phyloP scores from a whole-genome alignment of 2,113 vertebrate genomes.

The Prochilodus magdalenae region DNA sequence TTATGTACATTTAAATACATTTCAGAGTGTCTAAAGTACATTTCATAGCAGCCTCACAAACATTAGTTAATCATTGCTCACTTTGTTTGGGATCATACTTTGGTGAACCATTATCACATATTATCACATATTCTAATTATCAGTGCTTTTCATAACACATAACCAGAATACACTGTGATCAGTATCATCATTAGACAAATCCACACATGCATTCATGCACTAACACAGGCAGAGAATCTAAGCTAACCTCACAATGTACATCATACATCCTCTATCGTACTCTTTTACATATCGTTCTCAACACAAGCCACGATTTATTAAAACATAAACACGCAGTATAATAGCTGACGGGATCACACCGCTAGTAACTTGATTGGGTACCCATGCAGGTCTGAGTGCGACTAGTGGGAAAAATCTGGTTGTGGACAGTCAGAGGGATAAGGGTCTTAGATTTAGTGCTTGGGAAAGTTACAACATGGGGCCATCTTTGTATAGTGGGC shows the following conservation, averaged over 20 bases:
- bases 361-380: neutral
- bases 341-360: neutral
- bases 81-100: too few relatives aligned
- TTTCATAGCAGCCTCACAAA: neutral
- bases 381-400: conserved; percentile 39
- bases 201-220: conserved; percentile 49
- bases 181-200: neutral
- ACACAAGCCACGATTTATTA: conserved; percentile 29
- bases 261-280: neutral
- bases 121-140: too few relatives aligned
- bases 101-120: too few relatives aligned
- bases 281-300: neutral
- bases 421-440: neutral
- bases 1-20: too few relatives aligned
- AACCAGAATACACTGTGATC: neutral
- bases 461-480: neutral
- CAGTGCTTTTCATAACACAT: too few relatives aligned
- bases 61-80: neutral
- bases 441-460: neutral
- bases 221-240: conserved; percentile 16
- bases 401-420: neutral
- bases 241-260: neutral
- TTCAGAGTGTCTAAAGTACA: too few relatives aligned
- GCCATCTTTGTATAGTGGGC: neutral
- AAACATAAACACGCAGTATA: conserved; percentile 15